A percentile compares a stretch with the other conserved stretches of the same genome.
These are phyloP conservation scores for Nautilus pompilius DNA, from an alignment of 1,140 invertebrate genomes.

Conservation along the genomic window DNA sequence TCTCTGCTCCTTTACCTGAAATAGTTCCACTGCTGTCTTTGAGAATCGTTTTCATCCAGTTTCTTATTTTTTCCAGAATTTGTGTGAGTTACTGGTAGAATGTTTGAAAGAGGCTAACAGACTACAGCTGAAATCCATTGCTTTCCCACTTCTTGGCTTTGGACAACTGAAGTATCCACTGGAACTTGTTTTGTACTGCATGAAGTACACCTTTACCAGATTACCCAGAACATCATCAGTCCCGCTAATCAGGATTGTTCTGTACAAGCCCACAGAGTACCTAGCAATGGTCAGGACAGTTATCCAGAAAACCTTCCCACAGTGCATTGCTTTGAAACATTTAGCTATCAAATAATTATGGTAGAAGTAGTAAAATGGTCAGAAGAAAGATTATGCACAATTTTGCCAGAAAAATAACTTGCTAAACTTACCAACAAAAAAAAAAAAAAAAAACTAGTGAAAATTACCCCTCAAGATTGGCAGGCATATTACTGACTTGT, in stretches of 20 bases:
- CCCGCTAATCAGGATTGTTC: not conserved
- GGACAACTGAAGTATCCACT: slow-evolving; percentile 12
- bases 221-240: not conserved
- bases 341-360: too few relatives aligned
- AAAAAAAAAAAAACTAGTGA: too few relatives aligned
- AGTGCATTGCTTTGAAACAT: too few relatives aligned
- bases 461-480: too few relatives aligned
- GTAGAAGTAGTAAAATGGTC: too few relatives aligned
- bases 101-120: slow-evolving; percentile 4
- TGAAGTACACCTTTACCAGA: not conserved
- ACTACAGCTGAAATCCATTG: not conserved
- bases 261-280: too few relatives aligned
- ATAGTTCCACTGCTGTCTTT: not conserved
- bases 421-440: too few relatives aligned
- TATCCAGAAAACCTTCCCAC: too few relatives aligned
- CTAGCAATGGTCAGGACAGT: too few relatives aligned
- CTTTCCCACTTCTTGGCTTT: slow-evolving; percentile 14
- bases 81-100: not conserved
- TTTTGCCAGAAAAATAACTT: too few relatives aligned
- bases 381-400: too few relatives aligned
- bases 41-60: not conserved
- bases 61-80: slow-evolving; percentile 1
- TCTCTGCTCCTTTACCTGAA: not conserved
- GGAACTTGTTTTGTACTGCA: slow-evolving; percentile 1
- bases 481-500: too few relatives aligned